These are phyloP conservation scores for Sanderia malayensis DNA, from an alignment of 30 jellyfish, hydroid and myxozoan species.

Conservation along the genomic window DNA sequence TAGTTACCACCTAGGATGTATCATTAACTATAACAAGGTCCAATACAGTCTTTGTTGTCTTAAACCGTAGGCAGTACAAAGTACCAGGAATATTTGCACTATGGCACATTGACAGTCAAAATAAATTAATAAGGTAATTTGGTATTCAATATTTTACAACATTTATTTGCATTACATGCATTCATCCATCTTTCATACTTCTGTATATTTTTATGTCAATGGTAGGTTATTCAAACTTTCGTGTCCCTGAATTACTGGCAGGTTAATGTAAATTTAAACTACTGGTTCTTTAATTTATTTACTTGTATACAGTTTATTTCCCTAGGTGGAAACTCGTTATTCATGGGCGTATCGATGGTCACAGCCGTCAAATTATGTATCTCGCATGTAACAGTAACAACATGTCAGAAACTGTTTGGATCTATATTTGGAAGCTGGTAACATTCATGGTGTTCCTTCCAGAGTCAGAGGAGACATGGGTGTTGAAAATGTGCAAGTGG, in stretches of 20 bases:
- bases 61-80: no score
- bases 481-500: slow-evolving; percentile 33
- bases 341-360: slow-evolving; percentile 46
- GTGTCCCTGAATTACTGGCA: no score
- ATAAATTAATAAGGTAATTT: background rate
- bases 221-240: no score
- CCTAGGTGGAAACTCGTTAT: slow-evolving; percentile 34
- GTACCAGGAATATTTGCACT: background rate
- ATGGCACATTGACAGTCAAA: background rate
- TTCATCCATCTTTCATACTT: no score
- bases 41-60: background rate
- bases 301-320: no score
- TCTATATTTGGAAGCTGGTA: no score
- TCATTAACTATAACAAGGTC: slow-evolving; percentile 27
- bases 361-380: slow-evolving; percentile 27
- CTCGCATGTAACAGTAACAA: slow-evolving; percentile 15
- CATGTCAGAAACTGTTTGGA: no score
- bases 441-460: slow-evolving; percentile 27
- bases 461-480: slow-evolving; percentile 48
- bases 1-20: slow-evolving; percentile 21
- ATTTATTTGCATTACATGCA: no score
- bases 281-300: no score
- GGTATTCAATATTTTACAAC: no score
- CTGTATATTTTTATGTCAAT: no score
- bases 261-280: no score